These are phyloP conservation scores for Cochlearius cochlearius DNA, from an alignment of 2,113 vertebrate genomes.

Conservation along the genomic window DNA sequence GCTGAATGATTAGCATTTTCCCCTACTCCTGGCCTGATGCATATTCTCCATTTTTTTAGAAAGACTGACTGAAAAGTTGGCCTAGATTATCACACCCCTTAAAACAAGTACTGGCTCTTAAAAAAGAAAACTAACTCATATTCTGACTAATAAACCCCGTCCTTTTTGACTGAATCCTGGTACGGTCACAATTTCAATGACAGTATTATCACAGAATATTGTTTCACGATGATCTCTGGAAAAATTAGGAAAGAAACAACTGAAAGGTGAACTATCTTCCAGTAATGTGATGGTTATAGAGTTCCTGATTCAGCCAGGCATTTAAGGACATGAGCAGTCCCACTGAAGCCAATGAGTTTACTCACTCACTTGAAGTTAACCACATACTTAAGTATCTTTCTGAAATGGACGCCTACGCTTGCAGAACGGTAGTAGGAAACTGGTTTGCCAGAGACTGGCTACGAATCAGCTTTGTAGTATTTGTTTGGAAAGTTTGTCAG, in stretches of 20 bases:
- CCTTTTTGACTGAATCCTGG: conserved; percentile 4
- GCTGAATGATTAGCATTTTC: background rate
- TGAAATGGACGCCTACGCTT: background rate
- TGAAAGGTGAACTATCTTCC: background rate
- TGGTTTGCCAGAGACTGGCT: background rate
- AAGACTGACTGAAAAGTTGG: background rate
- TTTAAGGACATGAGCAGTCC: conserved; percentile 27
- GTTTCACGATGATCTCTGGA: background rate
- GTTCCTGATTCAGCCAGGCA: background rate
- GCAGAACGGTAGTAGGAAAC: background rate
- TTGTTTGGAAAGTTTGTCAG: background rate
- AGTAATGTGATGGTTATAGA: background rate
- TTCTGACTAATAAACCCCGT: background rate
- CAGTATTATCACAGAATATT: background rate
- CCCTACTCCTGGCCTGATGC: background rate
- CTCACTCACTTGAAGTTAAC: conserved; percentile 15
- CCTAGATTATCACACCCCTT: background rate
- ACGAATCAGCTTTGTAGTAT: background rate
- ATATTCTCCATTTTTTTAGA: background rate
- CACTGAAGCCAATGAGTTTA: conserved; percentile 1
- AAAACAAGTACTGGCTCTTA: conserved; percentile 54
- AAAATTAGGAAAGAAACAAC: background rate
- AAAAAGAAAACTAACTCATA: conserved; percentile 9
- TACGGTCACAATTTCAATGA: conserved; percentile 24
- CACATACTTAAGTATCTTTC: background rate